phyloP scores from a whole-genome alignment of 2,888 invertebrate species.

The Cantharis nigra region DNA sequence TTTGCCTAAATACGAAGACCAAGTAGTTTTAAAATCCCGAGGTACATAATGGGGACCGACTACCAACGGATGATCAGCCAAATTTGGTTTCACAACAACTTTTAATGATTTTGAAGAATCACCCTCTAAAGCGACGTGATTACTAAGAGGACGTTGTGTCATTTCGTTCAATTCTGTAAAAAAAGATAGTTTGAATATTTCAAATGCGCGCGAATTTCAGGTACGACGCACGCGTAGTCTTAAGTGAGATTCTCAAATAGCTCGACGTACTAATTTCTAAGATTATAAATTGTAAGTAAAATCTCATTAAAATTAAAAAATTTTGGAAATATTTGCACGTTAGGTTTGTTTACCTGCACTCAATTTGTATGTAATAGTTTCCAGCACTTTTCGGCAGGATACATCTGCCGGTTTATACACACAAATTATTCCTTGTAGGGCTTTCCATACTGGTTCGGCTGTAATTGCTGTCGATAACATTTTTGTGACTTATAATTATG shows the following conservation, averaged over 20 bases:
- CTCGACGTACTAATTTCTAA: neutral
- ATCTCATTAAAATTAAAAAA: neutral
- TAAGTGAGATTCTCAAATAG: neutral
- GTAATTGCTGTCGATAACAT: slow-evolving; percentile 54
- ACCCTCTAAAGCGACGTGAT: slow-evolving; percentile 67
- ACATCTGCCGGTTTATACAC: slow-evolving; percentile 77
- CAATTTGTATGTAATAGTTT: slow-evolving; percentile 65
- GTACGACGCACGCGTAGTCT: neutral
- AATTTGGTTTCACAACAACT: slow-evolving; percentile 67
- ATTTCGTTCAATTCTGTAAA: slow-evolving; percentile 72
- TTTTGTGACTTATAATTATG: neutral
- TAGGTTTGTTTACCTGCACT: slow-evolving; percentile 65
- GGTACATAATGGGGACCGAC: slow-evolving; percentile 76
- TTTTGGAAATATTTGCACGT: neutral
- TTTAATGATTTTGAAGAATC: slow-evolving; percentile 62
- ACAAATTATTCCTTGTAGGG: slow-evolving; percentile 76
- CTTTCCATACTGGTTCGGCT: slow-evolving; percentile 66
- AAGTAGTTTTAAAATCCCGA: slow-evolving; percentile 67
- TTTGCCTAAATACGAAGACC: slow-evolving; percentile 64
- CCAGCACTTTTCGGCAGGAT: slow-evolving; percentile 59
- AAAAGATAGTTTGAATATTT: slow-evolving; percentile 5
- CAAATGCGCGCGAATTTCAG: slow-evolving; percentile 10
- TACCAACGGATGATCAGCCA: slow-evolving; percentile 75
- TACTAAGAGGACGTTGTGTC: slow-evolving; percentile 63
- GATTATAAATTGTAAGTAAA: slow-evolving; percentile 12